These are phyloP conservation scores for Macrosoma leucophasiata DNA, from an alignment of 2,888 invertebrate species.

Conservation along the genomic window DNA sequence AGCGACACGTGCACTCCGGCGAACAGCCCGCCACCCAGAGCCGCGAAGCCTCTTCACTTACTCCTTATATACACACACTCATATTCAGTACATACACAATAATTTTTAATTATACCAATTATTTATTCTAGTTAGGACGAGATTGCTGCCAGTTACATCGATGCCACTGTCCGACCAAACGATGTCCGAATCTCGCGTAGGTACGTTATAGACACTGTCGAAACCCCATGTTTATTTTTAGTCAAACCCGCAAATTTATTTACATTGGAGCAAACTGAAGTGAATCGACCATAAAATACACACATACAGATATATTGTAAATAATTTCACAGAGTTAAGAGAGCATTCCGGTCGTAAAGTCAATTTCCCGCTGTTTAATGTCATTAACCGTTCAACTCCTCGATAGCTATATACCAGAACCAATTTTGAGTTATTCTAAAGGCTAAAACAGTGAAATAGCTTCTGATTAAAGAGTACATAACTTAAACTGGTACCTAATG, in stretches of 20 bases:
- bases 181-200: conserved; percentile 26
- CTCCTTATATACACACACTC: conserved; percentile 52
- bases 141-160: conserved; percentile 58
- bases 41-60: conserved; percentile 43
- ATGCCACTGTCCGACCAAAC: conserved; percentile 20
- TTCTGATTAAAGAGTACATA: too few relatives aligned
- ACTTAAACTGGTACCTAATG: too few relatives aligned
- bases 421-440: too few relatives aligned
- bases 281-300: conserved; percentile 21
- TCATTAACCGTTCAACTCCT: too few relatives aligned
- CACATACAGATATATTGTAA: too few relatives aligned
- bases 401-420: too few relatives aligned
- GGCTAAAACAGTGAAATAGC: too few relatives aligned
- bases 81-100: conserved; percentile 42
- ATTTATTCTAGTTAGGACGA: conserved; percentile 61
- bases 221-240: conserved; percentile 45
- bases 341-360: too few relatives aligned
- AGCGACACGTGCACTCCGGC: conserved; percentile 37
- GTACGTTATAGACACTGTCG: too few relatives aligned
- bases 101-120: conserved; percentile 59
- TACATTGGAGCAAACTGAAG: conserved; percentile 33
- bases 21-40: conserved; percentile 35
- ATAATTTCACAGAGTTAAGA: too few relatives aligned
- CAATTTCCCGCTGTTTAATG: too few relatives aligned
- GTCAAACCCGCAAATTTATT: conserved; percentile 40